A percentile compares a stretch with the other conserved stretches of the same genome.
Conservation (phyloP, 2,113 vertebrate species). For the Coregonus clupeaformis region DNA sequence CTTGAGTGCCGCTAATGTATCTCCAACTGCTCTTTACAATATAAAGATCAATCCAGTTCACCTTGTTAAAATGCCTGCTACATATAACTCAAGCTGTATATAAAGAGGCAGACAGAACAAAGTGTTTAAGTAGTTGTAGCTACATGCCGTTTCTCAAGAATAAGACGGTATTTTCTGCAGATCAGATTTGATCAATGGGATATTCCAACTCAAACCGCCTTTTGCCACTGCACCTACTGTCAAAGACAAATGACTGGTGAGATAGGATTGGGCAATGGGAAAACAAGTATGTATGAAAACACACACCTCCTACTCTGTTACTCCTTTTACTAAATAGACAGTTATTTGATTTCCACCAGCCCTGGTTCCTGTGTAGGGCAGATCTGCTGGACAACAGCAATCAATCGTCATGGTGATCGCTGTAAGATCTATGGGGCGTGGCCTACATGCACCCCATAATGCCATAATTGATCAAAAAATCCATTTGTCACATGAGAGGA, state of each 20-base stretch:
- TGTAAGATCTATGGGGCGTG: background rate
- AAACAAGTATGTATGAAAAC: background rate
- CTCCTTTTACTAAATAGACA: background rate
- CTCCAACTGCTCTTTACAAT: too few relatives aligned
- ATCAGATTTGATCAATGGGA: background rate
- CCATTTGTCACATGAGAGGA: background rate
- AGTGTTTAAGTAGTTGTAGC: too few relatives aligned
- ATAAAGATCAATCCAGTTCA: too few relatives aligned
- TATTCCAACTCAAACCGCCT: background rate
- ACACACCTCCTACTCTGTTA: background rate
- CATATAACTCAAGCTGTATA: too few relatives aligned
- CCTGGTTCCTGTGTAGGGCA: background rate
- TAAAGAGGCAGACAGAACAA: too few relatives aligned
- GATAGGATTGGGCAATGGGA: background rate
- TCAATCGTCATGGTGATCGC: background rate
- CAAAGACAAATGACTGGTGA: background rate
- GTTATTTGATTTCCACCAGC: background rate
- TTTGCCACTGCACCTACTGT: background rate
- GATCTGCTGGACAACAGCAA: background rate
- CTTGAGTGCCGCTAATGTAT: background rate
- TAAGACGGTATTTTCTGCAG: too few relatives aligned
- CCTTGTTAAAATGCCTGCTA: too few relatives aligned
- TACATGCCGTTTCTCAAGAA: too few relatives aligned
- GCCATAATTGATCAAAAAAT: slow-evolving; percentile 6
- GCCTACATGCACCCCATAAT: background rate